Percentiles rank a stretch among this genome's conserved stretches.
Evolutionary conservation across 2,888 invertebrate genomes (phyloP).

Genomic region (Catonia carolina): DNA sequence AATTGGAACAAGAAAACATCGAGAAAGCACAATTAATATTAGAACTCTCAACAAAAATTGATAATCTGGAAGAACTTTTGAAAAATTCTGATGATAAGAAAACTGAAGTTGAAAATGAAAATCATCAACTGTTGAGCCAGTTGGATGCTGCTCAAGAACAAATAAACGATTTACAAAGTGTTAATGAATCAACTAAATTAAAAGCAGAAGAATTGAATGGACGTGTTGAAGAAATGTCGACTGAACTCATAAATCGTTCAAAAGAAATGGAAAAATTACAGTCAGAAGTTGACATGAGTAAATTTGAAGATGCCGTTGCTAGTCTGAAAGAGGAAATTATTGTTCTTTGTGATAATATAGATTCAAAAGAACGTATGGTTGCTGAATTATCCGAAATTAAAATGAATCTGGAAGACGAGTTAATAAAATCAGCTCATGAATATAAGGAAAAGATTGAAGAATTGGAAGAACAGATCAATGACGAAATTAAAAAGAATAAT

Average conservation of each 20-base stretch:
- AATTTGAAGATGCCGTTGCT: not conserved
- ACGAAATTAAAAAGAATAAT: conserved; percentile 12
- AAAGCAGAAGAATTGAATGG: no score
- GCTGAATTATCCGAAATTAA: not conserved
- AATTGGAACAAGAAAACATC: not conserved
- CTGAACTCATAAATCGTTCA: no score
- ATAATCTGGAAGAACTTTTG: conserved; percentile 10
- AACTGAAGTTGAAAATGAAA: not conserved
- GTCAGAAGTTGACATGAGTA: not conserved
- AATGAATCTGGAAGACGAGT: not conserved
- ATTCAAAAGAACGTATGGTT: not conserved
- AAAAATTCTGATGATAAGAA: not conserved
- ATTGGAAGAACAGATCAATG: not conserved
- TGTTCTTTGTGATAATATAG: not conserved
- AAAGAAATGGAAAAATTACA: no score
- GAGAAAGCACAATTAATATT: conserved; percentile 10
- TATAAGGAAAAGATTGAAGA: conserved; percentile 23
- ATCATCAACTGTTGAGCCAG: not conserved
- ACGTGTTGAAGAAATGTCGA: no score
- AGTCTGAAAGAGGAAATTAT: conserved; percentile 6
- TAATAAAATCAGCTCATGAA: conserved; percentile 8
- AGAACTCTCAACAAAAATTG: conserved; percentile 4
- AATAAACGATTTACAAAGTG: not conserved
- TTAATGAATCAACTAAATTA: not conserved
- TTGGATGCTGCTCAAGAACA: not conserved